phyloP scores from a whole-genome alignment of 2,888 invertebrate genomes.

The Metacarcinus magister region DNA sequence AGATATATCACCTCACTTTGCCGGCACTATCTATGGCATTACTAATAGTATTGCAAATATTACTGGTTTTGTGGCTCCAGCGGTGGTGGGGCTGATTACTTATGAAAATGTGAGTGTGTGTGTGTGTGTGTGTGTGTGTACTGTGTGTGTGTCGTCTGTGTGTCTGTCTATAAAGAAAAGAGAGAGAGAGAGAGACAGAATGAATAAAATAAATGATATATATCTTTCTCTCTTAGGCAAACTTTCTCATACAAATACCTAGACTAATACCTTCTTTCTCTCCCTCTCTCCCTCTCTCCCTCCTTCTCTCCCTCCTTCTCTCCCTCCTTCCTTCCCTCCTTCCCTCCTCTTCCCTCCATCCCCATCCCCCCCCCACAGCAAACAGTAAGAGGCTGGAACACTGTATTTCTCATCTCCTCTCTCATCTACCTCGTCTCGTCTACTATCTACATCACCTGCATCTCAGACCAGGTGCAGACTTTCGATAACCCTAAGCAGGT shows the following conservation, averaged over 20 bases:
- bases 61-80: constrained; percentile 83
- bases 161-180: too few species aligned
- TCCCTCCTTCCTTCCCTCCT: neutral
- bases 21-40: constrained; percentile 83
- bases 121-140: too few species aligned
- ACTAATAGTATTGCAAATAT: constrained; percentile 83
- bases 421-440: constrained; percentile 90
- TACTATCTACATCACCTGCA: constrained; percentile 91
- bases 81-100: constrained; percentile 79
- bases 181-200: too few species aligned
- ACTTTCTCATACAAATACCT: too few species aligned
- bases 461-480: constrained; percentile 90
- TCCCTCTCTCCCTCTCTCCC: neutral
- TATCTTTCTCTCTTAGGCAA: too few species aligned
- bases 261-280: neutral
- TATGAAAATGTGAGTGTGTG: constrained; percentile 74
- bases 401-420: constrained; percentile 92
- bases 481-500: neutral
- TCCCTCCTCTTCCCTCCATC: neutral
- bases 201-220: too few species aligned
- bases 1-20: constrained; percentile 77
- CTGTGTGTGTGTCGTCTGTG: too few species aligned
- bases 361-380: constrained; percentile 85
- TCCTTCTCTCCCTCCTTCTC: neutral
- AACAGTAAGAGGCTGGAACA: constrained; percentile 90